phyloP scores from a whole-genome alignment of 2,888 invertebrate species.

The Patella pellucida region DNA sequence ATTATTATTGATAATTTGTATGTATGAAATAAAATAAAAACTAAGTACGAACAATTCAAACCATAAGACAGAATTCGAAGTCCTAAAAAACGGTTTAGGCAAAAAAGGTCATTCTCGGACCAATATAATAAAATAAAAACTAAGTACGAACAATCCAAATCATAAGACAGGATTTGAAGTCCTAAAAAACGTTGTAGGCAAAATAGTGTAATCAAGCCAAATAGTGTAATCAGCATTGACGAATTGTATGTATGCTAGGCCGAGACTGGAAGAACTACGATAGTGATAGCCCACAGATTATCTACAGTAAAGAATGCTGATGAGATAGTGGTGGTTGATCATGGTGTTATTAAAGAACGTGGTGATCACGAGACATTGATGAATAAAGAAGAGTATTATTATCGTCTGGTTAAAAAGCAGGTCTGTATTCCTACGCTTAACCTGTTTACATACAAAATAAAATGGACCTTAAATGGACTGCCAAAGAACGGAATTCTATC shows the following conservation, averaged over 20 bases:
- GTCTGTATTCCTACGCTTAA: slow-evolving; percentile 19
- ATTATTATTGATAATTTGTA: no score
- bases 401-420: slow-evolving; percentile 70
- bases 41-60: no score
- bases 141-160: no score
- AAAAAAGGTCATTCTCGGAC: no score
- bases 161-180: no score
- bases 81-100: no score
- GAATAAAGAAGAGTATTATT: slow-evolving; percentile 69
- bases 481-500: background rate
- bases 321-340: slow-evolving; percentile 71
- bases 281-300: slow-evolving; percentile 71
- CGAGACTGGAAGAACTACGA: slow-evolving; percentile 67
- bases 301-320: slow-evolving; percentile 73
- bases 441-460: background rate
- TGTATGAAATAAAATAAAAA: no score
- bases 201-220: no score
- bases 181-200: no score
- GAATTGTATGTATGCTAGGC: slow-evolving; percentile 46
- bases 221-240: no score
- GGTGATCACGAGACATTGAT: slow-evolving; percentile 72
- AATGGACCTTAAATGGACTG: background rate
- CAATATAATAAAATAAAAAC: no score
- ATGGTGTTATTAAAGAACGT: slow-evolving; percentile 72
- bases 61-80: no score